phyloP scores from a whole-genome alignment of 2,888 invertebrate species.

The Helobdella robusta region DNA sequence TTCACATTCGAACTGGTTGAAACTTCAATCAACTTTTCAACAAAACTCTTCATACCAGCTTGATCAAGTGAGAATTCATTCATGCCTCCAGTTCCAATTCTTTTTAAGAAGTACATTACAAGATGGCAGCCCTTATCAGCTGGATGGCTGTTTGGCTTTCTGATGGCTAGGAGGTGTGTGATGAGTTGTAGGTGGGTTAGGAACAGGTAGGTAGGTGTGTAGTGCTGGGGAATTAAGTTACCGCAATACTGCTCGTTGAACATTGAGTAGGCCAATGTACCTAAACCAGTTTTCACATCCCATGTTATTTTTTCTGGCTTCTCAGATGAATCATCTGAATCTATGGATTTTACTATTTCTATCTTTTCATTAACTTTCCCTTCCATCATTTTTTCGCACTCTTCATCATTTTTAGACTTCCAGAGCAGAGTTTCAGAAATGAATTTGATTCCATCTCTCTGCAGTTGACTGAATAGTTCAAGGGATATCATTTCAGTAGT shows the following conservation, averaged over 20 bases:
- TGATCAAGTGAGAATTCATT: neutral
- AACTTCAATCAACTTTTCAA: neutral
- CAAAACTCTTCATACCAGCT: neutral
- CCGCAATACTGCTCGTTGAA: slow-evolving; percentile 9
- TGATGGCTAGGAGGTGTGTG: neutral
- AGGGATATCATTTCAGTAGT: slow-evolving; percentile 10
- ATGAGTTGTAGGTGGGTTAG: slow-evolving; percentile 4
- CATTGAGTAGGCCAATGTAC: neutral
- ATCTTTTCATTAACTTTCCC: neutral
- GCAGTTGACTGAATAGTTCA: slow-evolving; percentile 8
- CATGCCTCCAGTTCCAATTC: neutral
- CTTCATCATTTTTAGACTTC: too few relatives aligned
- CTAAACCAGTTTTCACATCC: neutral
- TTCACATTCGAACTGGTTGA: neutral
- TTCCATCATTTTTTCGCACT: neutral
- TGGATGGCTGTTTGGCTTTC: neutral
- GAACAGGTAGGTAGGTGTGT: neutral
- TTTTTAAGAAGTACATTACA: neutral
- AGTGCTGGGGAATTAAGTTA: slow-evolving; percentile 6
- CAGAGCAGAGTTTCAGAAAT: neutral
- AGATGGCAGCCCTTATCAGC: slow-evolving; percentile 7
- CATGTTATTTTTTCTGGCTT: neutral
- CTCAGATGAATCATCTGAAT: neutral
- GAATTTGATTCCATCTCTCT: slow-evolving; percentile 6
- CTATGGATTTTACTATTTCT: neutral